Evolutionary conservation across 1,140 invertebrate genomes (phyloP), one percentile per base, ranked within the genome.

Genomic region (Coptotermes formosanus): DNA sequence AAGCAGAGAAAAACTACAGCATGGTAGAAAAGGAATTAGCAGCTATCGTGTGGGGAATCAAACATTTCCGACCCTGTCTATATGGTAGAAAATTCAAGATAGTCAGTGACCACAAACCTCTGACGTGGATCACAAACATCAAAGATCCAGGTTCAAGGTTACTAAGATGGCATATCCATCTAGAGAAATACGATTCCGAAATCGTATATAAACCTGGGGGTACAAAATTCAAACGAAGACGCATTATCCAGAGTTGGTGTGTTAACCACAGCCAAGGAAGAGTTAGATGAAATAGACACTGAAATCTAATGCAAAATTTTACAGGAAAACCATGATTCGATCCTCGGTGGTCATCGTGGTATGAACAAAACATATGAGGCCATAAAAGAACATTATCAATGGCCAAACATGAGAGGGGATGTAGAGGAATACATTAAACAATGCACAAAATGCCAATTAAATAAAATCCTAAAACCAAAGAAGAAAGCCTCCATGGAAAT

Each of bases 21-120:
- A 81, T 12, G 85, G 89, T 38, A 90, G 92, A 86, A 91, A 89
- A n/a, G n/a, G n/a, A n/a, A n/a, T n/a, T n/a, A n/a, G n/a, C n/a
- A n/a, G n/a, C n/a, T n/a, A n/a, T n/a, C n/a, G n/a, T n/a, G n/a
- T n/a, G n/a, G n/a, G n/a, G n/a, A n/a, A n/a, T n/a, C n/a, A n/a
- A n/a, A n/a, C n/a, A n/a, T n/a, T n/a, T n/a, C n/a, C n/a, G n/a
- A n/a, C n/a, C n/a, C n/a, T n/a, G n/a, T n/a, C n/a, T n/a, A n/a
- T n/a, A n/a, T n/a, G n/a, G n/a, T n/a, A n/a, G n/a, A n/a, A n/a
- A n/a, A n/a, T n/a, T n/a, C n/a, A n/a, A n/a, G n/a, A n/a, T n/a
- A n/a, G n/a, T n/a, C n/a, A n/a, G n/a, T n/a, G n/a, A n/a, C n/a
- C n/a, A n/a, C n/a, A n/a, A n/a, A n/a, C n/a, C n/a, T n/a, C n/a